Base-by-base conservation (phyloP, 2,113 vertebrate genomes). In the Paedocypris sp. region DNA sequence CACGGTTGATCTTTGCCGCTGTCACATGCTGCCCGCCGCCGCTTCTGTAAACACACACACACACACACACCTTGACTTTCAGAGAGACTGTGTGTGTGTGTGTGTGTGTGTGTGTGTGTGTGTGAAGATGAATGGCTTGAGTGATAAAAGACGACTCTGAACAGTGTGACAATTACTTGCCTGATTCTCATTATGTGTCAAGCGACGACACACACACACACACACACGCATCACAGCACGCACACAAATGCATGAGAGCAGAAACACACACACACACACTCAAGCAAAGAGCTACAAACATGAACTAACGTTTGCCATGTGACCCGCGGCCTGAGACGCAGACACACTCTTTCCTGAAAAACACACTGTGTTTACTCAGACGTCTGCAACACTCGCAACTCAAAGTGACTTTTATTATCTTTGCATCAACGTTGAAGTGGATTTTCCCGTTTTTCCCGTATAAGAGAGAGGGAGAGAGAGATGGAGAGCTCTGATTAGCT, bases 161-260 rank as follows among this genome's bases (percentile, higher is more conserved):
- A 77, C 71, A 64, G 80, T 82, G 81, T 85, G 82, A 86, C 83
- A 86, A 85, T 86, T 86, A 87, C 83, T 84, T 87, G 83, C 76
- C 79, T 83, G 75, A 84, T 84, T 87, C 79, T 82, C 78, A 82
- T 79, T 74, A 75, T 58, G 69, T n/a, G n/a, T n/a, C n/a, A 66
- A 48, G 31, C 63, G 45, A 68, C 63, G 64, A 77, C 73, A 77
- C 78, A 81, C 79, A 84, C 82, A 82, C 78, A 68, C 70, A 56
- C 76, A 57, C 79, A 82, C 83, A 85, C 67, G 82, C 75, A 79
- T 77, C 78, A 82, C 72, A 10, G 78, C 77, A 71, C 80, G 67
- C 66, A 78, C 67, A 80, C 69, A n/a, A n/a, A n/a, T n/a, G n/a
- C n/a, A n/a, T n/a, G n/a, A n/a, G 6, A 25, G 2, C 33, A 9